Percentiles rank a stretch among this genome's conserved stretches.
Conservation (phyloP, 2,888 invertebrate species). For the Tetragonisca angustula region DNA sequence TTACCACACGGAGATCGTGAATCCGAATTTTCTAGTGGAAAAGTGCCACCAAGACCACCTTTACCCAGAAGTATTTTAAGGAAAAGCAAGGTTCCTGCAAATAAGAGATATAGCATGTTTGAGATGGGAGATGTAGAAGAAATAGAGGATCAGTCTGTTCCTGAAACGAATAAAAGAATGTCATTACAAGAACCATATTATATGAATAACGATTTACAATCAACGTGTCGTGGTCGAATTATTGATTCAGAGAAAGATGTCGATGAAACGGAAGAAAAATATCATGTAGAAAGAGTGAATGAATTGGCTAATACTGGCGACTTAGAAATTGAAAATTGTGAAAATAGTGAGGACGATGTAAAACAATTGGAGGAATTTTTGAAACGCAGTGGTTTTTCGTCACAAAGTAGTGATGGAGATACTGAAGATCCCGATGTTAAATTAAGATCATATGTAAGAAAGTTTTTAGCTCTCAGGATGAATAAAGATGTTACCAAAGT, state of each 20-base stretch:
- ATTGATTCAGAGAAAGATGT: slow-evolving; percentile 83
- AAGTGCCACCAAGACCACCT: slow-evolving; percentile 89
- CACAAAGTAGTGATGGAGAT: slow-evolving; percentile 87
- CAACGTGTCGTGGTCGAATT: slow-evolving; percentile 74
- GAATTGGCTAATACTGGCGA: slow-evolving; percentile 73
- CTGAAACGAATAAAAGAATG: slow-evolving; percentile 88
- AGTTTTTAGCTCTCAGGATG: slow-evolving; percentile 89
- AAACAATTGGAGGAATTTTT: slow-evolving; percentile 90
- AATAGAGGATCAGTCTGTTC: slow-evolving; percentile 81
- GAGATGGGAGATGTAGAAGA: slow-evolving; percentile 88
- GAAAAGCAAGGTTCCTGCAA: slow-evolving; percentile 82
- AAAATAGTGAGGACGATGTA: slow-evolving; percentile 86
- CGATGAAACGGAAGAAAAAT: slow-evolving; percentile 81
- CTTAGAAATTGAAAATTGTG: slow-evolving; percentile 72
- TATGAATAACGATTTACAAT: slow-evolving; percentile 83
- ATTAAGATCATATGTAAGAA: slow-evolving; percentile 89
- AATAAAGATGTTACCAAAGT: slow-evolving; percentile 88
- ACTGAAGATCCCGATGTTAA: slow-evolving; percentile 90
- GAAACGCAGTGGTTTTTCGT: slow-evolving; percentile 89
- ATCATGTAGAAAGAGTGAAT: slow-evolving; percentile 77
- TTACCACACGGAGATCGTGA: slow-evolving; percentile 84
- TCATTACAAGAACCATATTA: slow-evolving; percentile 92
- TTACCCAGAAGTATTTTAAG: slow-evolving; percentile 90
- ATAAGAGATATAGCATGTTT: slow-evolving; percentile 91
- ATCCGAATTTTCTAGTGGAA: slow-evolving; percentile 80